These are phyloP conservation scores for Danio aesculapii DNA, from an alignment of 2,797 vertebrate genomes.

Conservation along the genomic window DNA sequence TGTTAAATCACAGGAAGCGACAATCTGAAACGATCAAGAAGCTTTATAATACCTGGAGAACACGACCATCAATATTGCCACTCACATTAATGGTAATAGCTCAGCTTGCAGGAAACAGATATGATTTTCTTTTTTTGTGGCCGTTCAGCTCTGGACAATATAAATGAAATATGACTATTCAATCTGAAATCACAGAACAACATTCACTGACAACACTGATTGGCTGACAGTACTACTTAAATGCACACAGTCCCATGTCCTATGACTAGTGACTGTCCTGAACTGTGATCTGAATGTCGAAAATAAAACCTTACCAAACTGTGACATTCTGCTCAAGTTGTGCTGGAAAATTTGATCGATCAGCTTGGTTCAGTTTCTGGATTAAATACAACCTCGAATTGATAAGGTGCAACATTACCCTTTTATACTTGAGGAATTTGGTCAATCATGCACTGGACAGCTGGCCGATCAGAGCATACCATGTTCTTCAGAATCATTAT, in stretches of 20 bases:
- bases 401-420: too few species aligned
- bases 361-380: too few species aligned
- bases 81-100: not conserved
- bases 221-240: not conserved
- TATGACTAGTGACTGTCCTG: not conserved
- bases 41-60: not conserved
- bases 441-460: too few species aligned
- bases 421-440: too few species aligned
- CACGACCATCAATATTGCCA: not conserved
- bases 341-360: too few species aligned
- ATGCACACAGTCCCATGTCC: not conserved
- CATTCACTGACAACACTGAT: not conserved
- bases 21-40: conserved; percentile 26
- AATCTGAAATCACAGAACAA: not conserved
- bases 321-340: too few species aligned
- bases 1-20: conserved; percentile 50
- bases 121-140: not conserved
- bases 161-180: not conserved
- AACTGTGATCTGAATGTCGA: not conserved
- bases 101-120: not conserved
- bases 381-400: too few species aligned
- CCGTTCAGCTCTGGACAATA: not conserved
- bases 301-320: too few species aligned
- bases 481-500: too few species aligned
- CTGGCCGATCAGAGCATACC: too few species aligned